A percentile compares a stretch with the other conserved stretches of the same genome.
Evolutionary conservation across 2,113 vertebrate species (phyloP).

Genomic region (Pandion haliaetus): DNA sequence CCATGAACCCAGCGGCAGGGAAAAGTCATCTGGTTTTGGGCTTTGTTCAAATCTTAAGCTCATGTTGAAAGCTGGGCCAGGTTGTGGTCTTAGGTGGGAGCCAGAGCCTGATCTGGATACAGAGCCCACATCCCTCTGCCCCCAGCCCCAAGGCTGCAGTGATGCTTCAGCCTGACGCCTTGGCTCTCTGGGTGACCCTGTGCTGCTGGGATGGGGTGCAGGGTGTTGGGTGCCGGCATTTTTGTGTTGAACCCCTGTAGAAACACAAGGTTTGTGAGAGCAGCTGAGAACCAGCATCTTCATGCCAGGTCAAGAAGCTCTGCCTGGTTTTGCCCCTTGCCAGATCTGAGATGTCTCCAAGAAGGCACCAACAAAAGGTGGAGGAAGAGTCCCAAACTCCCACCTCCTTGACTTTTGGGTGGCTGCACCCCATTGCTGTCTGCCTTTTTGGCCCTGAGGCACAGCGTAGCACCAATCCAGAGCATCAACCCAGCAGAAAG

Average conservation of each 20-base stretch:
- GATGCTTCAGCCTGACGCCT: background rate
- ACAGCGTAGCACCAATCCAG: fast-evolving
- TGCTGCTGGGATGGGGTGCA: background rate
- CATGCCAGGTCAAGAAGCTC: background rate
- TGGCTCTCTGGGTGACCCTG: background rate
- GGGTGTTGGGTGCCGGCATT: no score
- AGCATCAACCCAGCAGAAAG: background rate
- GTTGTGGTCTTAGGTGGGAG: background rate
- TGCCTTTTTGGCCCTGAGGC: background rate
- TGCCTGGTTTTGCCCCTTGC: fast-evolving
- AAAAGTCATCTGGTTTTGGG: background rate
- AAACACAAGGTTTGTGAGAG: background rate
- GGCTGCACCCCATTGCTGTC: background rate
- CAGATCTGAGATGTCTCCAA: background rate
- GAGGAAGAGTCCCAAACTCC: background rate
- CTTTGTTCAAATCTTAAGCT: background rate
- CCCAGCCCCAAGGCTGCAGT: no score
- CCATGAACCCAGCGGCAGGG: background rate
- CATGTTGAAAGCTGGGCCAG: background rate
- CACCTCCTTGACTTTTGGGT: no score
- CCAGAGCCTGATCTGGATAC: background rate
- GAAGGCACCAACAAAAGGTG: background rate
- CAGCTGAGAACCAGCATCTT: background rate
- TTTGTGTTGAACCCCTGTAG: background rate
- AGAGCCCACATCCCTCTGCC: background rate